These are phyloP conservation scores for Tauraco erythrolophus DNA, from an alignment of 2,113 vertebrate species.

Conservation along the genomic window DNA sequence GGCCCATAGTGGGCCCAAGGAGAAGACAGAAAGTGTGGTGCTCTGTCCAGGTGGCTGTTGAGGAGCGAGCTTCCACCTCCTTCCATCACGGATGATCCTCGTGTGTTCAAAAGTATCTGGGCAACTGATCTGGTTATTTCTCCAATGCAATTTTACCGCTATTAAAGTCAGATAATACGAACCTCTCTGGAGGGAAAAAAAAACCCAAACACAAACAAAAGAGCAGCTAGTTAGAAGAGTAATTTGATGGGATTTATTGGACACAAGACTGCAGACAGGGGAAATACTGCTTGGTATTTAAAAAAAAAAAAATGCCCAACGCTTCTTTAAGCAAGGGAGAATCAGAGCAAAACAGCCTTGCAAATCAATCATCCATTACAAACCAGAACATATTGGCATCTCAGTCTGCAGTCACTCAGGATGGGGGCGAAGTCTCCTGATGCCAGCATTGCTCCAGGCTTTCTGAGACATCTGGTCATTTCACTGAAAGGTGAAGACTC, in stretches of 20 bases:
- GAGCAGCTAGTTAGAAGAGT: not conserved
- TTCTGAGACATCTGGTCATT: slow-evolving; percentile 70
- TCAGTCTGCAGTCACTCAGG: slow-evolving; percentile 43
- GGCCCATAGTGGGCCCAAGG: rapidly evolving
- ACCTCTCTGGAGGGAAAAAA: not conserved
- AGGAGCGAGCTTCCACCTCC: not conserved
- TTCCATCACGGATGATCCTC: not conserved
- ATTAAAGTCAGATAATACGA: not conserved
- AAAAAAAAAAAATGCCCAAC: not conserved
- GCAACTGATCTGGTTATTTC: not conserved
- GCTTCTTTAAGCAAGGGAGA: slow-evolving; percentile 13
- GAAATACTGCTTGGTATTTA: not conserved
- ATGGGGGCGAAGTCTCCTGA: slow-evolving; percentile 34
- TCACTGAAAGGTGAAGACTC: slow-evolving; percentile 42
- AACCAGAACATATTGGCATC: slow-evolving; percentile 63
- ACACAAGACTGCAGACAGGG: not conserved
- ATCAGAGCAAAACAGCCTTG: slow-evolving; percentile 41
- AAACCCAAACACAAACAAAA: not conserved
- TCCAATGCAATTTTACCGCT: not conserved
- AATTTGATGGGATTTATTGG: not conserved
- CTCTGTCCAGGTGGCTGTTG: not conserved
- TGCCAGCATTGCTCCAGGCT: slow-evolving; percentile 57
- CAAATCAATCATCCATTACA: slow-evolving; percentile 69
- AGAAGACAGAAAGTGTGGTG: not conserved
- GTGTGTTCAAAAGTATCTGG: not conserved